phyloP scores from a whole-genome alignment of 2,888 invertebrate genomes.

The Catocala fraxini region DNA sequence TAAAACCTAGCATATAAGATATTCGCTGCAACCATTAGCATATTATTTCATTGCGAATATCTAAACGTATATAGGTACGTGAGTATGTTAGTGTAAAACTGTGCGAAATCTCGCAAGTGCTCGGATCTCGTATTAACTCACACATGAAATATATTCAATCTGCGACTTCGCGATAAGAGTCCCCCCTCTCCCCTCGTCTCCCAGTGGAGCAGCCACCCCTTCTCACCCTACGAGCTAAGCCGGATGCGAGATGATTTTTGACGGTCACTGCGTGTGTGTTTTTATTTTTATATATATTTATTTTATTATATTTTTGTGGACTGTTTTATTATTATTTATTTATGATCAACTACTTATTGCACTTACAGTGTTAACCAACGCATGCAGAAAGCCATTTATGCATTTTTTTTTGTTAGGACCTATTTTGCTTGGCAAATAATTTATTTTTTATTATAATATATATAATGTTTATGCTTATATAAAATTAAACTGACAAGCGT shows the following conservation, averaged over 20 bases:
- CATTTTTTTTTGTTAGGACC: too few relatives aligned
- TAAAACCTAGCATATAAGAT: too few relatives aligned
- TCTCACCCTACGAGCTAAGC: constrained; percentile 59
- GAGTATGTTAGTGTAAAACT: constrained; percentile 45
- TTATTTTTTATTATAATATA: too few relatives aligned
- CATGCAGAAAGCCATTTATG: too few relatives aligned
- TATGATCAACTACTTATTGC: too few relatives aligned
- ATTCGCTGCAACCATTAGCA: neutral
- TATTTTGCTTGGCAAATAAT: too few relatives aligned
- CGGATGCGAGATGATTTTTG: constrained; percentile 72
- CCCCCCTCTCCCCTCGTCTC: constrained; percentile 55
- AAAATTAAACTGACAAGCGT: too few relatives aligned
- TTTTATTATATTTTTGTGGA: too few relatives aligned
- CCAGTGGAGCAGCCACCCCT: constrained; percentile 27
- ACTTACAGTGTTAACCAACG: too few relatives aligned
- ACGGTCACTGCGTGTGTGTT: constrained; percentile 68
- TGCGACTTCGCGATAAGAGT: constrained; percentile 89
- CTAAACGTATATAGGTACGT: constrained; percentile 26
- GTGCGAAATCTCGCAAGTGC: constrained; percentile 59
- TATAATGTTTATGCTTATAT: too few relatives aligned
- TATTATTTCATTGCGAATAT: constrained; percentile 1
- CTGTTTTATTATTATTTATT: too few relatives aligned
- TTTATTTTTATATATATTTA: constrained; percentile 34
- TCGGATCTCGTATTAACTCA: constrained; percentile 70
- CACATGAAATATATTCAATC: constrained; percentile 92